A percentile compares a stretch with the other conserved stretches of the same genome.
phyloP scores from a whole-genome alignment of 2,888 invertebrate species.

The Hylaea fasciaria region DNA sequence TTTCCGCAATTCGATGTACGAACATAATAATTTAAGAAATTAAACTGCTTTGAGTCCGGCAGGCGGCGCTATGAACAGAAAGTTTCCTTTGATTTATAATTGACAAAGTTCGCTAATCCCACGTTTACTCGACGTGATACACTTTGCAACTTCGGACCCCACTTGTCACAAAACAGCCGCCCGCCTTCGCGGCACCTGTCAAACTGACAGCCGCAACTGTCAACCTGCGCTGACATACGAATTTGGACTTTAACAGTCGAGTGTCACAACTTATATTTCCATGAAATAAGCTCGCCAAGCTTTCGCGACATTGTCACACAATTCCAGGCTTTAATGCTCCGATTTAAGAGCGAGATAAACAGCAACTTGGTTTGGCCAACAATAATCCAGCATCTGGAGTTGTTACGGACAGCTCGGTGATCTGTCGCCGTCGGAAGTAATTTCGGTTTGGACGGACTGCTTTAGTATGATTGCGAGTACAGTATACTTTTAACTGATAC shows the following conservation, averaged over 20 bases:
- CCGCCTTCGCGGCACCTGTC: conserved; percentile 30
- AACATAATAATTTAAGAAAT: no score
- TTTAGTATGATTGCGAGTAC: conserved; percentile 39
- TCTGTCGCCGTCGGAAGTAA: conserved; percentile 35
- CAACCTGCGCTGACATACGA: conserved; percentile 30
- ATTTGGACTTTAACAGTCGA: conserved; percentile 25
- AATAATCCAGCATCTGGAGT: conserved; percentile 36
- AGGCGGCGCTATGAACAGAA: conserved; percentile 1
- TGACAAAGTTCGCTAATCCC: conserved; percentile 36
- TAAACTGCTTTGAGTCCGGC: background rate
- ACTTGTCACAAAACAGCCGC: conserved; percentile 36
- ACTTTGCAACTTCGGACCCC: conserved; percentile 28
- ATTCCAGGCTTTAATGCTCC: conserved; percentile 25
- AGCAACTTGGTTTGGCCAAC: conserved; percentile 14
- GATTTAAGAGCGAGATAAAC: conserved; percentile 30
- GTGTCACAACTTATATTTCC: conserved; percentile 29
- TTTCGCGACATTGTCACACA: conserved; percentile 3
- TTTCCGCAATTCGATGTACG: no score
- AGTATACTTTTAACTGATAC: conserved; percentile 35
- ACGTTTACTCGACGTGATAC: conserved; percentile 22
- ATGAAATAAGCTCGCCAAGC: background rate
- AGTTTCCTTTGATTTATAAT: conserved; percentile 29
- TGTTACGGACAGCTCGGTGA: conserved; percentile 31
- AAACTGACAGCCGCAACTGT: conserved; percentile 38
- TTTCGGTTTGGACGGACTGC: conserved; percentile 30